These are phyloP conservation scores for Amphiprion percula DNA, from an alignment of 2,113 vertebrate species.

Conservation along the genomic window DNA sequence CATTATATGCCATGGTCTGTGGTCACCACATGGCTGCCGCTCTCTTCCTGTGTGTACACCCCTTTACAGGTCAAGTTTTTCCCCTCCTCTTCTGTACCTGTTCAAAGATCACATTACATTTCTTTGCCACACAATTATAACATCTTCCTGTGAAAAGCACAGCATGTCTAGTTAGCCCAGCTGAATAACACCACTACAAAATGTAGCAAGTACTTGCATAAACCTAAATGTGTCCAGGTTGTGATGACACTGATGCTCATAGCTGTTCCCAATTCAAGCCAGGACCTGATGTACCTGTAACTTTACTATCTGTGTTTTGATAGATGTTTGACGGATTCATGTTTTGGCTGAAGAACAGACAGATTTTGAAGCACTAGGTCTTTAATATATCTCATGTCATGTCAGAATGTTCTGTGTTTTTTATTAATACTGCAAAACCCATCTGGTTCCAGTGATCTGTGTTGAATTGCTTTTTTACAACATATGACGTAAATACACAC, in stretches of 20 bases:
- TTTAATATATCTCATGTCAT: slow-evolving; percentile 9
- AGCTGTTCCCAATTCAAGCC: not conserved
- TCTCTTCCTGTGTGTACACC: too few relatives aligned
- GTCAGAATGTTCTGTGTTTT: slow-evolving; percentile 13
- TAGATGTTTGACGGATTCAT: slow-evolving; percentile 14
- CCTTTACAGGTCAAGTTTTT: not conserved
- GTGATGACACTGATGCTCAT: slow-evolving; percentile 1
- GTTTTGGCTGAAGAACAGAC: not conserved
- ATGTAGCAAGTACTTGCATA: slow-evolving; percentile 16
- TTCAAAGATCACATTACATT: not conserved
- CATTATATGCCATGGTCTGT: too few relatives aligned
- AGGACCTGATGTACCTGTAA: slow-evolving; percentile 16
- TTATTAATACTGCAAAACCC: slow-evolving; percentile 6
- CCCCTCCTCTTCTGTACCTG: not conserved
- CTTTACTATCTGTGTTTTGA: slow-evolving; percentile 11
- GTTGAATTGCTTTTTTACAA: not conserved
- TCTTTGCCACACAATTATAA: not conserved
- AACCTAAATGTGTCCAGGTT: slow-evolving; percentile 12
- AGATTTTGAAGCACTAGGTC: not conserved
- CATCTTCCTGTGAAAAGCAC: slow-evolving; percentile 20
- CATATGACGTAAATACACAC: not conserved
- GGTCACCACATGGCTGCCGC: too few relatives aligned
- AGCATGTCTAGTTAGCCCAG: slow-evolving; percentile 2
- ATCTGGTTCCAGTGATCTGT: not conserved
- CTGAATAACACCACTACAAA: slow-evolving; percentile 7